phyloP scores from a whole-genome alignment of 2,888 invertebrate genomes.

The Sinotaia quadrata region DNA sequence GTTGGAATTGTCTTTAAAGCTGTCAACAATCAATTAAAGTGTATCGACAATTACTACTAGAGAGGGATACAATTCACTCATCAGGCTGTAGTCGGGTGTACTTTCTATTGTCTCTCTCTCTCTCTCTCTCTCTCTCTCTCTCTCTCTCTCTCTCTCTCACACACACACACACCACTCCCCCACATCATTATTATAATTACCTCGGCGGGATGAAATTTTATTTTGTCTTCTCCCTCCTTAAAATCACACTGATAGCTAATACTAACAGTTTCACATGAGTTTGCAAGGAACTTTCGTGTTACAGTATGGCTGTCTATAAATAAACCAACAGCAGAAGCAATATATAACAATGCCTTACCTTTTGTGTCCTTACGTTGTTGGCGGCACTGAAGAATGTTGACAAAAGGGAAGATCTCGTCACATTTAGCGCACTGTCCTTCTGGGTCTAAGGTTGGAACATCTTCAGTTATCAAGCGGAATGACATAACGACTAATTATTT shows the following conservation, averaged over 20 bases:
- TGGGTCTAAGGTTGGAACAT: not conserved
- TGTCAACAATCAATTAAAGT: too few species aligned
- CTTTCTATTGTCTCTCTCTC: not conserved
- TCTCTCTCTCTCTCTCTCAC: not conserved
- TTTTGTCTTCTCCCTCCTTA: too few species aligned
- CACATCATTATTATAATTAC: not conserved
- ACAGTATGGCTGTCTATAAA: too few species aligned
- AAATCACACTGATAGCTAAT: too few species aligned
- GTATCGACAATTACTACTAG: too few species aligned
- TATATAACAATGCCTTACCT: not conserved
- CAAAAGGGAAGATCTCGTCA: constrained; percentile 4
- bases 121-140: not conserved
- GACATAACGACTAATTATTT: too few species aligned
- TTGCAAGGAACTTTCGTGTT: too few species aligned
- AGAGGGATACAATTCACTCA: not conserved
- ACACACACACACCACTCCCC: not conserved
- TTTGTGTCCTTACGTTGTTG: not conserved
- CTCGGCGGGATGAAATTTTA: too few species aligned
- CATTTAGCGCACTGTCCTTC: constrained; percentile 13
- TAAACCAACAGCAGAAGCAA: too few species aligned
- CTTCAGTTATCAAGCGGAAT: not conserved
- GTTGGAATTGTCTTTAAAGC: too few species aligned
- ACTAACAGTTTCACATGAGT: too few species aligned
- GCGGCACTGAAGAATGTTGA: not conserved
- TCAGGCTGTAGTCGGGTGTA: not conserved